Evolutionary conservation across 1,140 invertebrate species (phyloP), one percentile per base, ranked within the genome.

Genomic region (Saccostrea cuccullata): DNA sequence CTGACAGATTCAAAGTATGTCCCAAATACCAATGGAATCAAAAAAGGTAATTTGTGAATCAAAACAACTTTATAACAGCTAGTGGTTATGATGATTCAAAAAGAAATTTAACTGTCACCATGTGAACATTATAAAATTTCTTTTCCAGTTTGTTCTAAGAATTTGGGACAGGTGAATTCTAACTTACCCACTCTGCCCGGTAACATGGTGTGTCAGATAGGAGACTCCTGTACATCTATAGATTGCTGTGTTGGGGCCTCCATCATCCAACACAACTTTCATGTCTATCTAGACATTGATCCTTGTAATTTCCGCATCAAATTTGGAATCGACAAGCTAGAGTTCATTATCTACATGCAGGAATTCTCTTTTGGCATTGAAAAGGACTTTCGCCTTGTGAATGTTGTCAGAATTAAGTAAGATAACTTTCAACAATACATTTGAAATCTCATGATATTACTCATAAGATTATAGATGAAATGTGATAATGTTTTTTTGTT

Each of bases 311-410:
- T 88, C 20, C 70, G 26, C 15, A 73, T 90, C 47, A 85, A 47
- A 36, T 70, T 90, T n/a, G 87, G 87, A 77, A 88, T 90, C n/a
- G 89, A 90, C 9, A 88, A 82, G n/a, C 20, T 85, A 12, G 56
- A 85, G 23, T 85, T 88, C 26, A 20, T 84, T 8, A 55, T 55
- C 36, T 84, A 84, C 40, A 84, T 84, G 82, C 40, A 55, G 55
- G 82, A 84, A 55, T 84, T 84, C 55, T 23, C 40, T n/a, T 84
- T 84, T 84, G 82, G 82, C 40, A 84, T 55, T n/a, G 82, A 84
- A 55, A 55, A 84, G 40, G 82, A 84, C 55, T 84, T 84, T 17
- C 82, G 82, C 1, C 55, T 84, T 1, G 82, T 84, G 82, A 84
- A 84, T 55, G 82, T 84, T 55, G 82, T 84, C 55, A 55, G 82